phyloP scores from a whole-genome alignment of 2,888 invertebrate genomes.

The Frankliniella fusca region DNA sequence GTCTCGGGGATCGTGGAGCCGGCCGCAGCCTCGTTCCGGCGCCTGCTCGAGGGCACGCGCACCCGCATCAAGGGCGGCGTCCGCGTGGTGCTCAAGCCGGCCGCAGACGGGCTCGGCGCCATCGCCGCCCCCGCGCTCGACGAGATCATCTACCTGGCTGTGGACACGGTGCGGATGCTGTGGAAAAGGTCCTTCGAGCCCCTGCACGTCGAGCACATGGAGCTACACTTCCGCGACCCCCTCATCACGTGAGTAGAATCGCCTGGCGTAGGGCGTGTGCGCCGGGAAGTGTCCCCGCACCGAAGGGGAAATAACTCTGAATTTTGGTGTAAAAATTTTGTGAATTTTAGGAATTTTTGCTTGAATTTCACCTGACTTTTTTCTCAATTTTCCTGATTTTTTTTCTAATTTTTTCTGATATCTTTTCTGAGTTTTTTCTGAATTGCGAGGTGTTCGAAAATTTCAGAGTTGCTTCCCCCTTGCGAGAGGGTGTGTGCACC shows the following conservation, averaged over 20 bases:
- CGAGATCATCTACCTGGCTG: constrained; percentile 21
- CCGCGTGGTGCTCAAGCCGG: background rate
- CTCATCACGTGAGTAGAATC: background rate
- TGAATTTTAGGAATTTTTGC: too few relatives aligned
- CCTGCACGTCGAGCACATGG: constrained; percentile 1
- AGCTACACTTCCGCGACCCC: constrained; percentile 5
- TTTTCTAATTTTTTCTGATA: too few relatives aligned
- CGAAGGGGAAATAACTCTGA: too few relatives aligned
- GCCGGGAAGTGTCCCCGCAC: background rate
- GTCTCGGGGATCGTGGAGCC: constrained; percentile 16
- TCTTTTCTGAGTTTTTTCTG: too few relatives aligned
- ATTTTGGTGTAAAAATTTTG: too few relatives aligned
- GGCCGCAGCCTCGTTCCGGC: background rate
- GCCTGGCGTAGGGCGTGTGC: background rate
- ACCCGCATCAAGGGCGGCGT: constrained; percentile 10
- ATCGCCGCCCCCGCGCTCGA: constrained; percentile 5
- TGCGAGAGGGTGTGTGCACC: background rate
- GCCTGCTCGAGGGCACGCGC: background rate
- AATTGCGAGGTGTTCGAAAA: too few relatives aligned
- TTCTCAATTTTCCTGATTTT: too few relatives aligned
- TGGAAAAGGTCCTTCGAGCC: constrained; percentile 4
- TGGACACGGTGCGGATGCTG: constrained; percentile 12
- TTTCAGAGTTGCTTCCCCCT: too few relatives aligned
- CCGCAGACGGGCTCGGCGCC: constrained; percentile 8
- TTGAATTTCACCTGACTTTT: too few relatives aligned